phyloP scores from a whole-genome alignment of 2,888 invertebrate genomes.

The Apamea crenata region DNA sequence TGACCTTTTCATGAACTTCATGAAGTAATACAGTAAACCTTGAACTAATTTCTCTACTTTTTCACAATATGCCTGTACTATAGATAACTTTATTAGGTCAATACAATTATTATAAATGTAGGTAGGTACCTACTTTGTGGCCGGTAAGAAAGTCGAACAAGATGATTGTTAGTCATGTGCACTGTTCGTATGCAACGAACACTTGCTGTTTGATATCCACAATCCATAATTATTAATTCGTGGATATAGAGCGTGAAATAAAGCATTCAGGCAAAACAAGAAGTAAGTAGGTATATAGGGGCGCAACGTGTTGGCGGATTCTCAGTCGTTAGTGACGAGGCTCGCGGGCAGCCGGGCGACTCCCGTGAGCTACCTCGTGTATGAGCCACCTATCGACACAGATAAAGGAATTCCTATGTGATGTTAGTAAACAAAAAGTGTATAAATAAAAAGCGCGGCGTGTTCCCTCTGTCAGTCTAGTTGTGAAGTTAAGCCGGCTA shows the following conservation, averaged over 20 bases:
- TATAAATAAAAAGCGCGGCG: slow-evolving; percentile 84
- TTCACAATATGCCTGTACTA: slow-evolving; percentile 73
- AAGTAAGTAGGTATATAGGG: slow-evolving; percentile 87
- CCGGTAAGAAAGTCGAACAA: slow-evolving; percentile 77
- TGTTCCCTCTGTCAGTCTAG: slow-evolving; percentile 80
- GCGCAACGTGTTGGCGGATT: slow-evolving; percentile 77
- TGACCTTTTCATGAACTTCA: slow-evolving; percentile 29
- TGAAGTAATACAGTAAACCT: slow-evolving; percentile 67
- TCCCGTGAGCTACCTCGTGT: slow-evolving; percentile 68
- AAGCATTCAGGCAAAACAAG: slow-evolving; percentile 86
- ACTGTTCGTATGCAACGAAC: slow-evolving; percentile 58
- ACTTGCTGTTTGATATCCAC: slow-evolving; percentile 76
- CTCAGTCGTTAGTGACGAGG: slow-evolving; percentile 81
- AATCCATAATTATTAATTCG: slow-evolving; percentile 85
- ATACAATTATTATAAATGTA: slow-evolving; percentile 63
- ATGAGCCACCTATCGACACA: slow-evolving; percentile 70
- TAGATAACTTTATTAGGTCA: slow-evolving; percentile 78
- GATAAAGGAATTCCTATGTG: slow-evolving; percentile 83
- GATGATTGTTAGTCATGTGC: slow-evolving; percentile 70
- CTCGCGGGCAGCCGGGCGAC: slow-evolving; percentile 74
- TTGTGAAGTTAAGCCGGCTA: slow-evolving; percentile 80
- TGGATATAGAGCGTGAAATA: slow-evolving; percentile 89
- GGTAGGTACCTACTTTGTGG: slow-evolving; percentile 22
- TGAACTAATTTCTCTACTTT: slow-evolving; percentile 79
- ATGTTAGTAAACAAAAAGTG: slow-evolving; percentile 89